Base-by-base conservation (phyloP, 2,797 vertebrate genomes). In the Clarias fuscus region DNA sequence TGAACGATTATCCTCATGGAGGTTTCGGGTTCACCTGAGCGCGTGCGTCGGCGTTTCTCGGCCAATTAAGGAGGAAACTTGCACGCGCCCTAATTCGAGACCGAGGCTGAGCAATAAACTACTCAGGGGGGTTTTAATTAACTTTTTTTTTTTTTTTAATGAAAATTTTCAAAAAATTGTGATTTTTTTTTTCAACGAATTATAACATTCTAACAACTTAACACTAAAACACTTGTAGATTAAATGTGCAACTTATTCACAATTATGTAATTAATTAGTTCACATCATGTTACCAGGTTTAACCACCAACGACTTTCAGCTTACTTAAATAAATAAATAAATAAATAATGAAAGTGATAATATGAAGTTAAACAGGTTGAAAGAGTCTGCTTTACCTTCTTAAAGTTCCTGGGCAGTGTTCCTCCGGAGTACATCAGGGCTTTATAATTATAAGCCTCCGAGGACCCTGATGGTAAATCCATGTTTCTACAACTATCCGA, bases 351-450 rank as follows among this genome's bases (percentile, higher is more conserved):
- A 73, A n/a, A 48, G 10, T 43, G 7, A 48, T 6, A n/a, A 72
- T 2, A 70, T 20, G 30, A 1, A 15, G 43, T 14, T 40, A 27
- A n/a, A 65, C 0, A 73, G 1, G 5, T 17, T 18, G 30, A 20
- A 37, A 56, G 43, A 7, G 27, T n/a, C 27, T 24, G 4, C 53
- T 14, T 67, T 75, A 98, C 97, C 96, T 96, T 97, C 79, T 93
- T 96, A 61, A 91, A 91, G 91, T 93, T 95, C 11, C 97, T 95
- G 75, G 97, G 98, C 92, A 98, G 93, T 33, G 97, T 98, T n/a
- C 97, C 97, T 5, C 97, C 97, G 8, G 97, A 97, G 72, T 97
- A 97, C 17, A 97, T 97, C 91, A 98, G 92, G 0, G 96, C 97
- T 88, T 93, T 96, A 90, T 98, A 97, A 91, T 93, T 94, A 85